A percentile compares a stretch with the other conserved stretches of the same genome.
Evolutionary conservation across 1,140 invertebrate genomes (phyloP).

Genomic region (Trichomalopsis sarcophagae): DNA sequence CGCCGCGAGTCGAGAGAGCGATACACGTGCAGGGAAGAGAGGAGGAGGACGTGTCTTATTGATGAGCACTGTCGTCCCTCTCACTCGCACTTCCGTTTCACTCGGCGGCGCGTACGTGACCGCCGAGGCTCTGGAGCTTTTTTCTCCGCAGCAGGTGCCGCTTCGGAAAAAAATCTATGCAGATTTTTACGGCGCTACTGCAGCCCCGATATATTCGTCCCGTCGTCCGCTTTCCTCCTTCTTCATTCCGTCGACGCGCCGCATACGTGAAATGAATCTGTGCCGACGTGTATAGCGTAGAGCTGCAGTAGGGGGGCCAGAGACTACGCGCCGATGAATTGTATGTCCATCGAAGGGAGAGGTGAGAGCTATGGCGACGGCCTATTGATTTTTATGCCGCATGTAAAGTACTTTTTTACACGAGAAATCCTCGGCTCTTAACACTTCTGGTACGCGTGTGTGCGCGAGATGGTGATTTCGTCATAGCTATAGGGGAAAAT

Average conservation of each 20-base stretch:
- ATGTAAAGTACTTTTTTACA: constrained; percentile 37
- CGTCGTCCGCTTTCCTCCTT: constrained; percentile 57
- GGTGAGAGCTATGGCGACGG: neutral
- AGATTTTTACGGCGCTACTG: constrained; percentile 65
- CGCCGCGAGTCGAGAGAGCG: neutral
- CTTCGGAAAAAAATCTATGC: constrained; percentile 62
- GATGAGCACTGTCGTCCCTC: neutral
- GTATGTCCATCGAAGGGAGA: constrained; percentile 16
- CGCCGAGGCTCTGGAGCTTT: constrained; percentile 48
- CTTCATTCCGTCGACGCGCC: constrained; percentile 67
- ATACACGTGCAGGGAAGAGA: neutral
- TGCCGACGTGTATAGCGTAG: neutral
- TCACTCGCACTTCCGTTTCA: constrained; percentile 35
- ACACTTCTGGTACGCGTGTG: no score
- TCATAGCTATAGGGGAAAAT: no score
- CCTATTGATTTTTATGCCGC: constrained; percentile 47
- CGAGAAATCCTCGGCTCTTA: constrained; percentile 4
- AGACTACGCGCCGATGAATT: constrained; percentile 53
- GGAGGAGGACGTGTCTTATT: neutral
- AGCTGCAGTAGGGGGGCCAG: neutral
- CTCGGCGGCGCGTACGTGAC: constrained; percentile 60
- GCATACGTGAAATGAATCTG: constrained; percentile 70
- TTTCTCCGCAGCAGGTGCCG: constrained; percentile 14
- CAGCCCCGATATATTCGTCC: constrained; percentile 28
- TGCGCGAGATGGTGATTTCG: no score